A percentile compares a stretch with the other conserved stretches of the same genome.
These are phyloP conservation scores for Phocides pigmalion DNA, from an alignment of 1,140 invertebrate species.

Conservation along the genomic window DNA sequence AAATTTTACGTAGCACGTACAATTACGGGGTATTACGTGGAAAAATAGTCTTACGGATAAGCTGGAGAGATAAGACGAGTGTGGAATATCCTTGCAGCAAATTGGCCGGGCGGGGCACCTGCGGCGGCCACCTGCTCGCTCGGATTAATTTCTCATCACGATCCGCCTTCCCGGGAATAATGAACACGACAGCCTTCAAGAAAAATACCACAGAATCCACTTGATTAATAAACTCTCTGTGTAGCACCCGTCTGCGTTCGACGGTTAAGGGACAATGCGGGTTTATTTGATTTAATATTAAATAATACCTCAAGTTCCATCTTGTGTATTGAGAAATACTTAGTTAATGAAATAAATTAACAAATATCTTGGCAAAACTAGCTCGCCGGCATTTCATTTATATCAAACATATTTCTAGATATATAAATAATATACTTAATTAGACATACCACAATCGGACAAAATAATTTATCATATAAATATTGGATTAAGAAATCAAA, in stretches of 20 bases:
- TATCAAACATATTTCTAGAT: no score
- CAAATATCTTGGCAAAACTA: no score
- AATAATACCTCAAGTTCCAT: constrained; percentile 1
- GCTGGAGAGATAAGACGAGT: constrained; percentile 35
- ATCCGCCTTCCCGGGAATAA: constrained; percentile 62
- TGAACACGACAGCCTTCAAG: constrained; percentile 67
- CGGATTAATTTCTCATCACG: constrained; percentile 81
- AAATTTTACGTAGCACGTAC: constrained; percentile 21
- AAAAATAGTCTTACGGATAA: constrained; percentile 55
- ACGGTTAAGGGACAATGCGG: constrained; percentile 20
- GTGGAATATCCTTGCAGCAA: constrained; percentile 55
- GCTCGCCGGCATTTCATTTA: no score
- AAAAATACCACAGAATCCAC: constrained; percentile 69
- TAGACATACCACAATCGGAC: no score
- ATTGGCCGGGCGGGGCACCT: constrained; percentile 65
- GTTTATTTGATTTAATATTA: constrained; percentile 24
- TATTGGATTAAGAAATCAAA: no score
- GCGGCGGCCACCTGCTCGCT: constrained; percentile 60
- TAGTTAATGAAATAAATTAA: no score
- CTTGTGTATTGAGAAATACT: no score
- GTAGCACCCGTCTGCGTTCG: constrained; percentile 36
- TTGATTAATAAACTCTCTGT: constrained; percentile 73
- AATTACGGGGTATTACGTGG: constrained; percentile 33
- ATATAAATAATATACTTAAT: no score
- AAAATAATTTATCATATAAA: no score